Base-by-base conservation (phyloP, 64 coral and sea anemone species). In the Stichodactyla helianthus region DNA sequence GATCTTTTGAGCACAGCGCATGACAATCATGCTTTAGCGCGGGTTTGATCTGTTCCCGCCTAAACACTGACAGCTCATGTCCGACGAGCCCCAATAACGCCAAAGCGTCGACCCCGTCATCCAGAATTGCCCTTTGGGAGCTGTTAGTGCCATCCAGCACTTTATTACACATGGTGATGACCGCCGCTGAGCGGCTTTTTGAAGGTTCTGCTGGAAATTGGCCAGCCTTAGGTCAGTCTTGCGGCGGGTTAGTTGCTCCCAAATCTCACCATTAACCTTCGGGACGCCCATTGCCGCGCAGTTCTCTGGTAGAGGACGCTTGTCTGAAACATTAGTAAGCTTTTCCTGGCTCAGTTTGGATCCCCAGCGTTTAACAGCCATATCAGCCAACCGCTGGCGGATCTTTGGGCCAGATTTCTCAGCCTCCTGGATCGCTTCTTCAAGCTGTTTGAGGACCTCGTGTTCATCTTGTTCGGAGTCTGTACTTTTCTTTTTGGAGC, bases 181-280 rank as follows among this genome's bases (percentile, higher is more conserved):
- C 57, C 18, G 64, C 68, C 18, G 86, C 85, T 4, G 82, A 85
- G n/a, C n/a, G 31, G 85, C 52, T 67, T 89, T 89, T 83, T 13
- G 82, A 5, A 87, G 23, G 15, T 26, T 68, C 5, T 93, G 87
- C 57, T 89, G 88, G 1, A 93, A 59, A 51, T 89, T 89, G 5
- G 83, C 83, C 15, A 93, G 22, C 50, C 65, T 57, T 77, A 93
- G 64, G 22, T 93, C 92, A 25, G 82, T 52, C 53, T 82, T 89
- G 17, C 63, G 51, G 10, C 55, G 63, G 11, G 11, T 86, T 2
- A 87, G 23, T 0, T 31, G 27, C 20, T 18, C 52, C 51, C 87
- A 86, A 18, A 93, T 93, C 76, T 93, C 87, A 8, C 53, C 64
- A 10, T 89, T 89, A 18, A 93, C 83, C n/a, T 58, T 78, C 5